Evolutionary conservation across 2,888 invertebrate genomes (phyloP).

Genomic region (Catocala nupta): DNA sequence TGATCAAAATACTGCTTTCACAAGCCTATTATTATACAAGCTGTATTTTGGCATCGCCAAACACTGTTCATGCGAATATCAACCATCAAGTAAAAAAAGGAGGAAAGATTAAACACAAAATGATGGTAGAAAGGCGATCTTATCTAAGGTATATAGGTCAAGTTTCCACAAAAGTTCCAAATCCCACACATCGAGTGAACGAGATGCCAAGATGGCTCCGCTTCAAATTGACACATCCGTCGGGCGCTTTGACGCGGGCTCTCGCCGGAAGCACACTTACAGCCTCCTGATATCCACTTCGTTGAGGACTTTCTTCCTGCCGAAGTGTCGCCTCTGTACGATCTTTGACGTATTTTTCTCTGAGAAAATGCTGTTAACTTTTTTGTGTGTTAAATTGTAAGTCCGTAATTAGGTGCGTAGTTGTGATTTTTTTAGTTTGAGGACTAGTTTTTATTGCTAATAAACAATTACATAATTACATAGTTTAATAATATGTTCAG

Average conservation of each 20-base stretch:
- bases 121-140: too few relatives aligned
- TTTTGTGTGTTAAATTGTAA: neutral
- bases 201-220: conserved; percentile 58
- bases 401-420: too few relatives aligned
- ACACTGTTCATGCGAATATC: too few relatives aligned
- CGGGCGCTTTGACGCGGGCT: conserved; percentile 58
- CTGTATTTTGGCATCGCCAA: too few relatives aligned
- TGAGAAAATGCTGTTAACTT: conserved; percentile 22
- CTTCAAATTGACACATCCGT: conserved; percentile 66
- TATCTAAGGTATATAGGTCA: conserved; percentile 44
- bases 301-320: conserved; percentile 56
- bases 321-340: conserved; percentile 48
- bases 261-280: conserved; percentile 62
- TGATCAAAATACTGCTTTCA: too few relatives aligned
- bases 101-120: too few relatives aligned
- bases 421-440: too few relatives aligned
- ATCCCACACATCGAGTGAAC: conserved; percentile 55
- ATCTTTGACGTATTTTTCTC: conserved; percentile 45
- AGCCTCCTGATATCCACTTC: conserved; percentile 59
- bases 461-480: too few relatives aligned
- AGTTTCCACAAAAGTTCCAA: conserved; percentile 50
- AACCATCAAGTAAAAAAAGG: too few relatives aligned
- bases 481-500: too few relatives aligned
- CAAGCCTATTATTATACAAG: too few relatives aligned
- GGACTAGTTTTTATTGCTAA: too few relatives aligned